A percentile compares a stretch with the other conserved stretches of the same genome.
phyloP scores from a whole-genome alignment of 2,113 vertebrate genomes.

The Leiothrix lutea region DNA sequence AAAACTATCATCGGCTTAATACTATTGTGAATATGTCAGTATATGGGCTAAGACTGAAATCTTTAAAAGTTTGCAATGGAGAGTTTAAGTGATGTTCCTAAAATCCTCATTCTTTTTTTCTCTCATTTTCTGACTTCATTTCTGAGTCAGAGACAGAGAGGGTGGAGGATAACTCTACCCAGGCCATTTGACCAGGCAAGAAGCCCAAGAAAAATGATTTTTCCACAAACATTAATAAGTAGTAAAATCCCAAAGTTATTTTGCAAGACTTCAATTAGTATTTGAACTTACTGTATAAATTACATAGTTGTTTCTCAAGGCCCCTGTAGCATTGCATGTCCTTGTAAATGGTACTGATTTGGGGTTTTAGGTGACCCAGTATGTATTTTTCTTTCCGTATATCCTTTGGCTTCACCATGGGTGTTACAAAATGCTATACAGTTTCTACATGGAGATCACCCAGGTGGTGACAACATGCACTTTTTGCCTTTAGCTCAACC shows the following conservation, averaged over 20 bases:
- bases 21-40: neutral
- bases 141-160: slow-evolving; percentile 40
- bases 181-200: slow-evolving; percentile 30
- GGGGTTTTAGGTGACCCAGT: neutral
- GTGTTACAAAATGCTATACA: neutral
- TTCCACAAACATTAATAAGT: slow-evolving; percentile 33
- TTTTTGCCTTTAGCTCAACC: neutral
- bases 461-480: neutral
- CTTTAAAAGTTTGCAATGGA: neutral
- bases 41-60: neutral
- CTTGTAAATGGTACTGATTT: neutral
- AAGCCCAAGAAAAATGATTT: slow-evolving; percentile 34
- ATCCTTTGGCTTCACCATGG: neutral
- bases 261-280: neutral
- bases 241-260: slow-evolving; percentile 14
- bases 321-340: neutral
- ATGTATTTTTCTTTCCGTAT: neutral
- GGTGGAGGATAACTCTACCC: slow-evolving; percentile 45
- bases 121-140: slow-evolving; percentile 41
- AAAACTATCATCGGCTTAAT: neutral
- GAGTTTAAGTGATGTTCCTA: neutral
- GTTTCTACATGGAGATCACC: neutral
- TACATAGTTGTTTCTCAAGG: neutral
- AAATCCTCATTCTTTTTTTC: neutral
- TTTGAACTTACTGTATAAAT: neutral